A percentile compares a stretch with the other conserved stretches of the same genome.
These are phyloP conservation scores for Esox lucius DNA, from an alignment of 2,797 vertebrate genomes.

Conservation along the genomic window DNA sequence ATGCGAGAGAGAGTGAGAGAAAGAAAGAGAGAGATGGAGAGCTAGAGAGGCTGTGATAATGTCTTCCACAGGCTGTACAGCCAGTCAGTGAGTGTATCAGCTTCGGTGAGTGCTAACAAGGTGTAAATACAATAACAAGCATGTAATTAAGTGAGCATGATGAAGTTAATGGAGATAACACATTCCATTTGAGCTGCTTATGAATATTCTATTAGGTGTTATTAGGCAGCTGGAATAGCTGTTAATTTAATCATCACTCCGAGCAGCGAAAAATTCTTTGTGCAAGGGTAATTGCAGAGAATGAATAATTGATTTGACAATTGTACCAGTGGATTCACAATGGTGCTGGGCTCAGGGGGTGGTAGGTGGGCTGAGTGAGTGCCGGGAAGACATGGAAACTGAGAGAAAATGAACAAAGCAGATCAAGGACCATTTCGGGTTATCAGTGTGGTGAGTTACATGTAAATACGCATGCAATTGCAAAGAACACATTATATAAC, in stretches of 20 bases:
- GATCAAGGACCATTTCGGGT: conserved; percentile 87
- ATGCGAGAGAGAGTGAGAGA: conserved; percentile 6
- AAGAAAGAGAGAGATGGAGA: conserved; percentile 10
- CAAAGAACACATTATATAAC: conserved; percentile 75
- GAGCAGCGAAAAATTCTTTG: conserved; percentile 99
- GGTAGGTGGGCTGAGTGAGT: conserved; percentile 80
- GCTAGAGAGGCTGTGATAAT: conserved; percentile 10
- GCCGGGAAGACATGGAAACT: conserved; percentile 84
- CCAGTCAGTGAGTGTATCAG: conserved; percentile 72
- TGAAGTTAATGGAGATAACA: conserved; percentile 99
- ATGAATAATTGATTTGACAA: conserved; percentile 99
- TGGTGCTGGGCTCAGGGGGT: conserved; percentile 85
- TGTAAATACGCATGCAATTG: conserved; percentile 36
- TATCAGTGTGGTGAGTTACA: conserved; percentile 86
- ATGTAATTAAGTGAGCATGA: conserved; percentile 99
- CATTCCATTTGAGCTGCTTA: conserved; percentile 99
- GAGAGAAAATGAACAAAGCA: conserved; percentile 85
- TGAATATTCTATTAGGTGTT: conserved; percentile 99
- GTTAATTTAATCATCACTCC: conserved; percentile 99
- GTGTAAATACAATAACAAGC: conserved; percentile 99
- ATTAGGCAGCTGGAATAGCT: conserved; percentile 99
- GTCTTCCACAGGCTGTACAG: conserved; percentile 39
- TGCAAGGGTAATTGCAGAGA: conserved; percentile 99
- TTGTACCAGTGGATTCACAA: conserved; percentile 96
- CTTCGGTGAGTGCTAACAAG: conserved; percentile 99